These are phyloP conservation scores for Plectrocnemia conspersa DNA, from an alignment of 1,140 invertebrate species.

Conservation along the genomic window DNA sequence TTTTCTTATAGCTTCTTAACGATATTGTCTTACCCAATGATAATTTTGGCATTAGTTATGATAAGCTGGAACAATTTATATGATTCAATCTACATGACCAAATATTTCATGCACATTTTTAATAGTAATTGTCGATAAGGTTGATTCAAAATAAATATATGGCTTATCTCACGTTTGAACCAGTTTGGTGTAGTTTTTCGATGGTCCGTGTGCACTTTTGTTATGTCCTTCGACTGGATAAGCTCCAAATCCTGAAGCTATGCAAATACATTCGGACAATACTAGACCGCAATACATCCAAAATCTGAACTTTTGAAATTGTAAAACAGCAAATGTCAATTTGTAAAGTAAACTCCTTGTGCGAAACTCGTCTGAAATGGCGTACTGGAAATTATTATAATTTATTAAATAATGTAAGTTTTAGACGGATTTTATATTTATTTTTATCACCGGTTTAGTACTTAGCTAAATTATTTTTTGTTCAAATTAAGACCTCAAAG, in stretches of 20 bases:
- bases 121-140: neutral
- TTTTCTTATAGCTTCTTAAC: too few species aligned
- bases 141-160: neutral
- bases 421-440: too few species aligned
- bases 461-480: too few species aligned
- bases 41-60: neutral
- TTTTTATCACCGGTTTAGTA: too few species aligned
- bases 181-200: constrained; percentile 3
- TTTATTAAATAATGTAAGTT: too few species aligned
- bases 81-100: neutral
- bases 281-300: constrained; percentile 17
- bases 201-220: constrained; percentile 18
- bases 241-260: constrained; percentile 21
- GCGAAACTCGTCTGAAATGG: constrained; percentile 5
- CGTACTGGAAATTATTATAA: constrained; percentile 13
- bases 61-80: neutral
- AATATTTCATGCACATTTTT: neutral
- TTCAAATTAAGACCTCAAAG: too few species aligned
- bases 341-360: constrained; percentile 14
- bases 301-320: constrained; percentile 19
- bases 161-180: neutral
- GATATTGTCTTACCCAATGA: too few species aligned
- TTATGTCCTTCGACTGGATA: constrained; percentile 18
- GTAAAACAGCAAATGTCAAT: constrained; percentile 9
- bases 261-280: constrained; percentile 26